Base-by-base conservation (phyloP, 2,888 invertebrate genomes). In the Nebria brevicollis region DNA sequence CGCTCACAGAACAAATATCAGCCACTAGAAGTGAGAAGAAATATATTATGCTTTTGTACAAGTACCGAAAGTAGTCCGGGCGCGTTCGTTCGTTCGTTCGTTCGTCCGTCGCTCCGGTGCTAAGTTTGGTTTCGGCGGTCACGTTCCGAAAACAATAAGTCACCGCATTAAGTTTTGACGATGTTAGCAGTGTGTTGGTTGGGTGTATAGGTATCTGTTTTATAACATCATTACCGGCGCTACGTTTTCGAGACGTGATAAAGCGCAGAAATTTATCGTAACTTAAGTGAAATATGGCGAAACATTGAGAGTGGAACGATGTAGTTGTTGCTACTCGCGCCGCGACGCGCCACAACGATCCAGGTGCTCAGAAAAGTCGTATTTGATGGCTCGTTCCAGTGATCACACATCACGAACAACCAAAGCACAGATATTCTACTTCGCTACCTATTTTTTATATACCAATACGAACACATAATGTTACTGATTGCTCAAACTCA, bases 211-310 rank as follows among this genome's bases (percentile, higher is more conserved):
- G 77, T 85, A 85, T 86, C 86, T 86, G 84, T 87, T 87, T 87
- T 86, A 87, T 86, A 86, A 87, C 86, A 86, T 86, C 86, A 86
- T 87, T 87, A 87, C 85, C 84, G 54, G 85, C 82, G 84, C 83
- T 85, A 84, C 85, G 85, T 84, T 86, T 84, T 82, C 82, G 66
- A 82, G 85, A 84, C 84, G 86, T 85, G 86, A 87, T 87, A 86
- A 87, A 86, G 86, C 85, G 83, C 79, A 82, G 85, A 85, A 87
- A 87, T 88, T 88, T 87, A 87, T 88, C 86, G 86, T 85, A 84
- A 86, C 86, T 86, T 86, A 86, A 86, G 86, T 87, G 87, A 87
- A 87, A 86, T 85, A 87, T 86, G 68, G 77, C 66, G 72, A 66
- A 74, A 85, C 85, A 80, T 80, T 74, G 54, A 54, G 54, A 54